Evolutionary conservation across 1,140 invertebrate species (phyloP), one percentile per base, ranked within the genome.

Genomic region (Neodiprion fabricii): DNA sequence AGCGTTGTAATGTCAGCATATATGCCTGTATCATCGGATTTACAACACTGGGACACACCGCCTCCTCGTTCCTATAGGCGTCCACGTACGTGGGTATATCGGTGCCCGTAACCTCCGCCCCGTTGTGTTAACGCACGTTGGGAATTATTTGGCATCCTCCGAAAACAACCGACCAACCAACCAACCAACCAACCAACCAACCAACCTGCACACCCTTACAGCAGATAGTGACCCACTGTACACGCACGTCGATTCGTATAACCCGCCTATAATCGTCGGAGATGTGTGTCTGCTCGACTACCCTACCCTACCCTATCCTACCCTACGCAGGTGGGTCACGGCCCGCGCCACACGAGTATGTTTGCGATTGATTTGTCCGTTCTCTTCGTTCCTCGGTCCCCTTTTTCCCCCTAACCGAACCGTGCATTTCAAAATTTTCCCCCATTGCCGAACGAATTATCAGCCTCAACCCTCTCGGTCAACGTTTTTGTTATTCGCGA

Each of bases 21-120:
- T 40, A 61, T 61, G 53, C 11, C n/a, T 61, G 53, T 61, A 61
- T 61, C n/a, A 61, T 61, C 53, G 53, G 53, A 61, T 61, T 61
- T 61, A 61, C 53, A 61, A 61, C 53, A 11, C 53, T 61, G 53
- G 11, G 53, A 14, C 11, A 61, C 9, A 40, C 28, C 28, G 5
- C 28, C 28, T 40, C 28, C 28, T 40, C 28, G 28, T 40, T 40
- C 5, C 28, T 40, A 40, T 40, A 40, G 28, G 28, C 5, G 5
- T 40, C 5, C 28, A 40, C 28, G 28, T 40, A 40, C 5, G 28
- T 40, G 1, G 1, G 17, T 21, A 21, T 40, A 40, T 40, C 28
- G 5, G 1, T 40, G 5, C 28, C 28, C 28, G 5, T 40, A 40
- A 40, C 28, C 28, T 5, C 28, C 28, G 1, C 28, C 28, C 28